Conservation (phyloP, 2,888 invertebrate species). For the Camptogramma bilineatum region DNA sequence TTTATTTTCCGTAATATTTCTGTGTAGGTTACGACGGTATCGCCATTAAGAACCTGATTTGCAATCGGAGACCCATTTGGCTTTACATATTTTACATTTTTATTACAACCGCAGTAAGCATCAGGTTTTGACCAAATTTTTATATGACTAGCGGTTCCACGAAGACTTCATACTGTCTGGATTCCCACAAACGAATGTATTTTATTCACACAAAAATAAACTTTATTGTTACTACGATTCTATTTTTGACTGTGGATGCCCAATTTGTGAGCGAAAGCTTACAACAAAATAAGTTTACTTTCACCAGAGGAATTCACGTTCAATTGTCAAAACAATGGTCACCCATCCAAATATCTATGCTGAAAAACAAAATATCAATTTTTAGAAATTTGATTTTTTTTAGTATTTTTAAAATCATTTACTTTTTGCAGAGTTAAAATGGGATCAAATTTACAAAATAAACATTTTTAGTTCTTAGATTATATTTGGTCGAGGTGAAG, state of each 20-base stretch:
- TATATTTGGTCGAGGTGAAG: too few species aligned
- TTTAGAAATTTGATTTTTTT: too few species aligned
- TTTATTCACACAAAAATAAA: not conserved
- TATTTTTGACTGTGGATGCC: not conserved
- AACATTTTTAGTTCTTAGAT: too few species aligned
- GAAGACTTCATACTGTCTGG: not conserved
- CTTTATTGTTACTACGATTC: not conserved
- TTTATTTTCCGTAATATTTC: not conserved
- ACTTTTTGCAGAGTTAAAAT: too few species aligned
- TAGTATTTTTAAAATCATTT: too few species aligned
- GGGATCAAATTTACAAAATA: too few species aligned
- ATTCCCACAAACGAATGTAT: not conserved
- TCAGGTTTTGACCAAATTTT: not conserved
- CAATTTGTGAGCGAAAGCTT: constrained; percentile 20
- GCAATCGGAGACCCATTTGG: not conserved
- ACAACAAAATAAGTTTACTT: constrained; percentile 7
- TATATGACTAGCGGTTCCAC: not conserved
- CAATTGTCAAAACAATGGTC: not conserved
- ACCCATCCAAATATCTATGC: not conserved
- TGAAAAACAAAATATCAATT: too few species aligned
- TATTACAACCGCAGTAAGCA: not conserved
- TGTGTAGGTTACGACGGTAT: not conserved
- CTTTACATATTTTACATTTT: not conserved
- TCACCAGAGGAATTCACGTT: constrained; percentile 9
- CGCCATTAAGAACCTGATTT: not conserved